Evolutionary conservation across 2,888 invertebrate species (phyloP).

Genomic region (Furcula furcula): DNA sequence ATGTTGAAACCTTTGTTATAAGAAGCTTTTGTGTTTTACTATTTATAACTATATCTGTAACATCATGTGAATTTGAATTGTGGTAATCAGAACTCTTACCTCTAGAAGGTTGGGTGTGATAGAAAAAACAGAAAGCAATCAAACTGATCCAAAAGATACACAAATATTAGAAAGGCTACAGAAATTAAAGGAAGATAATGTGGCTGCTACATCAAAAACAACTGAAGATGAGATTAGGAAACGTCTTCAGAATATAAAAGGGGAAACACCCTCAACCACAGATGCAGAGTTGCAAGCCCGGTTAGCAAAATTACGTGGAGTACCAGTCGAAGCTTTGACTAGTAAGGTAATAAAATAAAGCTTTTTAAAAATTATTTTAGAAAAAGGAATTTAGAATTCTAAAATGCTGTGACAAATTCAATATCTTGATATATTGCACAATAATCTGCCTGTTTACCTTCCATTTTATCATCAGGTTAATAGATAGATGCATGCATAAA

Average conservation of each 20-base stretch:
- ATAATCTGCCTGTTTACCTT: too few species aligned
- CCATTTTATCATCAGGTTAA: too few species aligned
- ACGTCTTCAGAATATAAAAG: conserved; percentile 59
- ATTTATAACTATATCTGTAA: too few species aligned
- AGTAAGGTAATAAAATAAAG: conserved; percentile 53
- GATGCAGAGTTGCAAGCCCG: conserved; percentile 85
- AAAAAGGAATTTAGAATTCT: too few species aligned
- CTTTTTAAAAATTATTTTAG: too few species aligned
- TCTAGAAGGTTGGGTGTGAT: conserved; percentile 22
- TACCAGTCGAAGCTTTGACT: conserved; percentile 47
- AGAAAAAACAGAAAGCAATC: conserved; percentile 5
- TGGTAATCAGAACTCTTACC: too few species aligned
- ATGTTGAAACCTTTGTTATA: too few species aligned
- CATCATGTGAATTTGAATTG: too few species aligned
- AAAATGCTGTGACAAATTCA: too few species aligned
- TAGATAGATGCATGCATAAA: too few species aligned
- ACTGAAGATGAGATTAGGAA: conserved; percentile 49
- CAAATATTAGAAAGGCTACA: conserved; percentile 85
- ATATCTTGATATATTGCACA: too few species aligned
- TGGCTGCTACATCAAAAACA: conserved; percentile 21
- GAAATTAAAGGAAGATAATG: conserved; percentile 83
- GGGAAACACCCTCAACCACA: conserved; percentile 66
- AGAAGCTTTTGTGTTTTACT: too few species aligned
- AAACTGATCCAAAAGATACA: conserved; percentile 77
- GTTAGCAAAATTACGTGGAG: conserved; percentile 85